These are phyloP conservation scores for Anguilla japonica DNA, from an alignment of 2,113 vertebrate species.

Conservation along the genomic window DNA sequence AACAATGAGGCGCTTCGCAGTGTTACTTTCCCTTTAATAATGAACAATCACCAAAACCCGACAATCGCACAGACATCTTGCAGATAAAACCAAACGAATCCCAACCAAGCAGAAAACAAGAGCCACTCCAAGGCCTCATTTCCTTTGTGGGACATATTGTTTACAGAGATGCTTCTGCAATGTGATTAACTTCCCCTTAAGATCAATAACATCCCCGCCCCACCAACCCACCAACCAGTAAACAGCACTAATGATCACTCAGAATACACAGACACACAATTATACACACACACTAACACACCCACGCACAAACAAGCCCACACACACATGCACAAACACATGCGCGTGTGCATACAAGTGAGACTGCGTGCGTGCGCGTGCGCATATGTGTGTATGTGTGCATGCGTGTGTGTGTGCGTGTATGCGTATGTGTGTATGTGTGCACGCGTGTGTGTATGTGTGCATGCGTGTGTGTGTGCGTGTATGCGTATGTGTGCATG, in stretches of 20 bases:
- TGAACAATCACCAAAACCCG: not conserved
- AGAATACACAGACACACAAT: not conserved
- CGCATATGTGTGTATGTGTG: not conserved
- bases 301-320: slow-evolving; percentile 7
- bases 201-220: slow-evolving; percentile 1
- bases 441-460: no score
- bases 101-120: not conserved
- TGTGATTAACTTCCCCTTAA: slow-evolving; percentile 1
- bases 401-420: not conserved
- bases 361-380: no score
- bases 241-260: not conserved
- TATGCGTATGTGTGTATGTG: not conserved
- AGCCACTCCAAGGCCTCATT: not conserved
- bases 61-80: not conserved
- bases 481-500: not conserved
- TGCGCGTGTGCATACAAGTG: not conserved
- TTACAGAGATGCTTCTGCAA: not conserved
- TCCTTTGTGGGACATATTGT: not conserved
- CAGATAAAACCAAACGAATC: not conserved
- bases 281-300: not conserved
- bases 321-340: slow-evolving; percentile 11
- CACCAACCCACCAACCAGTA: not conserved
- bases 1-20: not conserved
- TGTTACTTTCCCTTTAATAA: not conserved
- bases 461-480: not conserved